Evolutionary conservation across 1,140 invertebrate species (phyloP), one percentile per base, ranked within the genome.

Genomic region (Leucophenga varia): DNA sequence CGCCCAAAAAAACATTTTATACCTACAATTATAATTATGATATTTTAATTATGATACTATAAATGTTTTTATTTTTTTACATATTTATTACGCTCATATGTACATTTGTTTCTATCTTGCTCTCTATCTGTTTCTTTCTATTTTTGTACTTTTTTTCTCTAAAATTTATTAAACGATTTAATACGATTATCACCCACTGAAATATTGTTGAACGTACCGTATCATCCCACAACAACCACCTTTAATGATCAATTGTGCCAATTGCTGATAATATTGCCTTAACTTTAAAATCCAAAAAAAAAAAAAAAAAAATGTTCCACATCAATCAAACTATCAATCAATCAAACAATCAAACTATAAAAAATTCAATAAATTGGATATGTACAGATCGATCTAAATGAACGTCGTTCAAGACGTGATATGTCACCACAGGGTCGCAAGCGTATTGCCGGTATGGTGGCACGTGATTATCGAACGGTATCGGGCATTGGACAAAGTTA

Each of bases 351-450:
- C 18, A 25, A 39, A 46, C 21, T 25, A 8, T 16, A 35, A 35
- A 35, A 42, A 38, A 22, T 14, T 8, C 22, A 38, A 36, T 28
- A 47, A 13, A 6, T 55, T 32, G 46, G 44, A 50, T 49, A 10
- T 34, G 55, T 61, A 54, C 57, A 75, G 73, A 54, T 73, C 50
- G 73, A 75, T 58, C 59, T 73, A 52, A 59, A 72, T 59, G 72
- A 78, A 41, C 73, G 81, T 54, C 77, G 78, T 47, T 82, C 79
- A 50, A 79, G 88, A 56, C 81, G 87, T 56, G 89, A 90, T 63
- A 87, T 88, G 82, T 88, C 87, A 43, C 86, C 87, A 9, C 83
- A 87, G 55, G 86, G 85, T 55, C 80, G 87, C 48, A 86, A 88
- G 69, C 77, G 85, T 52, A 79, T 84, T 14, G 81, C 84, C 42